Base-by-base conservation (phyloP, 2,797 vertebrate genomes). In the Muscicapa striata region DNA sequence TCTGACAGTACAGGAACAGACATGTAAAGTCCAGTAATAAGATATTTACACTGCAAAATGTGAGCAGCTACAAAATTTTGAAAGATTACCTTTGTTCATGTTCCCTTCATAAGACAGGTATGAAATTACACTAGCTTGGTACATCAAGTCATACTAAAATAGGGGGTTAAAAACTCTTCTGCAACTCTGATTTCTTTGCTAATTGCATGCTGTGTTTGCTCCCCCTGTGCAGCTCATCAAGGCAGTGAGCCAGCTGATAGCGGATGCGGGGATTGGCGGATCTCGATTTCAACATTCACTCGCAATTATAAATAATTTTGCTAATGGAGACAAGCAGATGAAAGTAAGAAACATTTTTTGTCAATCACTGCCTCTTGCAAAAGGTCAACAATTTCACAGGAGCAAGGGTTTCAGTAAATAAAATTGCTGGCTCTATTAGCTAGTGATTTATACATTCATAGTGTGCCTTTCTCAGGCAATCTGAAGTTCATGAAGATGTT, bases 261-360 rank as follows among this genome's bases (percentile, higher is more conserved):
- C 99, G 1, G 99, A 99, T 66, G 98, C 98, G 4, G 99, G 99
- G 40, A 99, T 99, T 40, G 99, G 99, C 30, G 99, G 99, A 26
- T 99, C 99, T 3, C 98, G 99, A 16, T 99, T 99, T 95, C 99
- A 99, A 48, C 99, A 99, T 96, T 99, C 99, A 5, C 98, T 99
- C 20, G 99, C 99, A 86, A 99, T 99, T 97, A 99, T 99, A 90
- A 99, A 99, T 94, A 99, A 99, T 96, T 99, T 99, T 96, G 99
- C 99, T 92, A 99, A 99, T 62, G 99, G 99, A 97, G 99, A 99
- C 95, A 98, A 98, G 51, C 99, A 99, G 54, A 99, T 99, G 88
- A 99, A 99, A 98, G 99, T 99, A 98, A 98, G 98, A 88, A 94
- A 68, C 27, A 6, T 18, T 76, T 89, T 89, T 63, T 96, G 26